These are phyloP conservation scores for Anagrus nilaparvatae DNA, from an alignment of 1,140 invertebrate genomes.

Conservation along the genomic window DNA sequence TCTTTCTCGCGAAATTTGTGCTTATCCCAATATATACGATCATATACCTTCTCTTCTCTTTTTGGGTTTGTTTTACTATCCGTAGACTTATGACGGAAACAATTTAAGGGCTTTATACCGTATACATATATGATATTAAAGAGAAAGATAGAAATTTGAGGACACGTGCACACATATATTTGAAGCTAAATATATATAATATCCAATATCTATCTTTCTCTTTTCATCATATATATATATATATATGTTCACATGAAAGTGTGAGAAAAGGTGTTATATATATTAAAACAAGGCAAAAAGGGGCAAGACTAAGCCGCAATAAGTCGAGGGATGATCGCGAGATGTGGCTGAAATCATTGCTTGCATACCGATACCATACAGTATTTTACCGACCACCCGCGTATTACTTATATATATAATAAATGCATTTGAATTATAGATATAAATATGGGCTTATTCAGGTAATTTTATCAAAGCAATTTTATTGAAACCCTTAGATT, in stretches of 20 bases:
- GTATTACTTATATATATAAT: too few species aligned
- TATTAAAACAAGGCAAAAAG: constrained; percentile 21
- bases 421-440: too few species aligned
- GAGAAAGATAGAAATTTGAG: too few species aligned
- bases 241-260: constrained; percentile 15
- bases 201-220: too few species aligned
- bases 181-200: constrained; percentile 15
- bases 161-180: constrained; percentile 14
- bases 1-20: constrained; percentile 23
- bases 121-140: constrained; percentile 27
- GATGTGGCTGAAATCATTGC: constrained; percentile 42
- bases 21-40: constrained; percentile 39
- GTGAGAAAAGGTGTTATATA: constrained; percentile 22
- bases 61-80: too few species aligned
- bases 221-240: too few species aligned
- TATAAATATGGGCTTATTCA: too few species aligned
- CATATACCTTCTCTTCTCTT: constrained; percentile 8
- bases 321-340: constrained; percentile 43
- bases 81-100: constrained; percentile 45
- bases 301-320: constrained; percentile 39
- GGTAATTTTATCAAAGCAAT: too few species aligned
- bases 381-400: too few species aligned
- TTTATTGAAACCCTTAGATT: too few species aligned
- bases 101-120: constrained; percentile 41
- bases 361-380: constrained; percentile 43